Conservation (phyloP, 2,113 vertebrate genomes). For the Callipepla californica region DNA sequence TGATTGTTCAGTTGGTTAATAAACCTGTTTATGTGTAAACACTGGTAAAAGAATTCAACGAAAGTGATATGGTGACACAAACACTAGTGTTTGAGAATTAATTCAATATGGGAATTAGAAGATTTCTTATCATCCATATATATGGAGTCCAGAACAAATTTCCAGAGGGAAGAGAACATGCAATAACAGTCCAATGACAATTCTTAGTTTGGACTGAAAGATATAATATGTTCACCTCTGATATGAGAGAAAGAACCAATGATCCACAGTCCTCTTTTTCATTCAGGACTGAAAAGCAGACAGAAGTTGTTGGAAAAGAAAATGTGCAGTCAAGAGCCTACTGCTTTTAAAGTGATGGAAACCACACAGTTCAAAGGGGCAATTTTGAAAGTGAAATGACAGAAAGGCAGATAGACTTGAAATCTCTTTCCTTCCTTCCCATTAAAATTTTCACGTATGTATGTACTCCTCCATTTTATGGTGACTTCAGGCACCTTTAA, state of each 20-base stretch:
- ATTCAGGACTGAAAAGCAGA: conserved; percentile 16
- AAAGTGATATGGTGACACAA: neutral
- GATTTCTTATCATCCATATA: neutral
- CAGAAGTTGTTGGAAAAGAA: neutral
- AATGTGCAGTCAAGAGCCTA: neutral
- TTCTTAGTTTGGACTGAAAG: neutral
- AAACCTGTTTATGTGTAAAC: neutral
- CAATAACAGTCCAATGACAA: neutral
- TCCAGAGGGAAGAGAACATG: neutral
- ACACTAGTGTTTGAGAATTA: neutral
- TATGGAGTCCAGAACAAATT: neutral
- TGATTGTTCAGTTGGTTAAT: neutral
- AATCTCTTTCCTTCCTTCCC: neutral
- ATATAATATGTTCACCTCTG: neutral
- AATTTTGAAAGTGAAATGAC: conserved; percentile 21
- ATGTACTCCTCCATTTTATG: neutral
- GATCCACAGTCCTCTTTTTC: neutral
- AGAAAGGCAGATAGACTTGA: neutral
- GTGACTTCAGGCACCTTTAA: neutral
- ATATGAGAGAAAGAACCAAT: neutral
- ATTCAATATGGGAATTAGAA: neutral
- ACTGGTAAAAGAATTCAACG: neutral
- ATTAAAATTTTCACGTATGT: neutral
- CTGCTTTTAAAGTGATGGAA: neutral
- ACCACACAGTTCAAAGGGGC: neutral